phyloP scores from a whole-genome alignment of 2,888 invertebrate genomes.

The Hyppa rectilinea region DNA sequence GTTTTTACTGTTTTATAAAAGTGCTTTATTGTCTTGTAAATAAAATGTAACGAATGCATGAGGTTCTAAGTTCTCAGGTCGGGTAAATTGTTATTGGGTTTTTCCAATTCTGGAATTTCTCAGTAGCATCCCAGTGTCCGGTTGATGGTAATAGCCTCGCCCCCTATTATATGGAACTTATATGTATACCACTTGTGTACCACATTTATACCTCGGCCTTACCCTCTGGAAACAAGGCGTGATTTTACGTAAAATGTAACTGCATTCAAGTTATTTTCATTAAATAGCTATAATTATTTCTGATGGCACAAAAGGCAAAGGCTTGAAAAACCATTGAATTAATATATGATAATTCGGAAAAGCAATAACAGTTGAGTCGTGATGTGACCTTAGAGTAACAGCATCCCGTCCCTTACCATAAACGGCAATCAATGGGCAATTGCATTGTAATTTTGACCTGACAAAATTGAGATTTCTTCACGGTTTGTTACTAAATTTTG shows the following conservation, averaged over 20 bases:
- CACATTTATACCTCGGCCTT: too few relatives aligned
- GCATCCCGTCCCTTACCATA: constrained; percentile 14
- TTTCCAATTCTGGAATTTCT: too few relatives aligned
- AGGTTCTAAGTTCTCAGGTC: too few relatives aligned
- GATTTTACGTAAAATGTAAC: neutral
- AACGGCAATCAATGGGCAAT: constrained; percentile 33
- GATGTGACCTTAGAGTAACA: constrained; percentile 8
- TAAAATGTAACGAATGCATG: too few relatives aligned
- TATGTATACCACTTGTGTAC: too few relatives aligned
- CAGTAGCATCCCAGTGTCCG: too few relatives aligned
- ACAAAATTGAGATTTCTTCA: constrained; percentile 23
- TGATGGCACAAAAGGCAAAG: neutral
- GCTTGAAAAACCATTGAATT: constrained; percentile 13
- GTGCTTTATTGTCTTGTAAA: neutral
- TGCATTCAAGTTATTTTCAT: neutral
- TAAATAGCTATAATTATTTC: neutral
- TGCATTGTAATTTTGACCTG: constrained; percentile 51
- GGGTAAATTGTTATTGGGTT: too few relatives aligned
- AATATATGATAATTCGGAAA: constrained; percentile 25
- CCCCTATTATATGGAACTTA: too few relatives aligned
- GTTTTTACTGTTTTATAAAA: too few relatives aligned
- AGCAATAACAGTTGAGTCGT: constrained; percentile 20
- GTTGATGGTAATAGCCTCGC: too few relatives aligned
- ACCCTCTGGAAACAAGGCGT: too few relatives aligned
- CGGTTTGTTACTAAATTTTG: neutral